phyloP scores from a whole-genome alignment of 2,888 invertebrate species.

The Plebejus argus region DNA sequence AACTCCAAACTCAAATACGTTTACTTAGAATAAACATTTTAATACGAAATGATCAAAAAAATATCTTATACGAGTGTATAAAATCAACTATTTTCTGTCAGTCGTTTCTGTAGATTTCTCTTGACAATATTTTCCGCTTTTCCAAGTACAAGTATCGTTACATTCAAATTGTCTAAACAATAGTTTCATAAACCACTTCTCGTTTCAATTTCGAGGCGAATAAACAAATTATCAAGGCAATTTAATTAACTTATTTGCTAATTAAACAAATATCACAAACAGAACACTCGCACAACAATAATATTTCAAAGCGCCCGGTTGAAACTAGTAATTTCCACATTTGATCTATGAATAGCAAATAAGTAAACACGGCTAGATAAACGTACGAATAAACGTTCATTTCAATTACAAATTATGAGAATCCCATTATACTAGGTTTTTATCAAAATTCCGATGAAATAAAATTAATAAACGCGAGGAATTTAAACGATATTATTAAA shows the following conservation, averaged over 20 bases:
- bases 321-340: conserved; percentile 9
- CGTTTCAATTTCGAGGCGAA: neutral
- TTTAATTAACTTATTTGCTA: conserved; percentile 16
- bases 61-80: too few relatives aligned
- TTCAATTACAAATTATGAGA: neutral
- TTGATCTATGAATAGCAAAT: conserved; percentile 9
- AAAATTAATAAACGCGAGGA: too few relatives aligned
- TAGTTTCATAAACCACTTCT: neutral
- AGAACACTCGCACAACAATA: neutral
- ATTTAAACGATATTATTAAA: too few relatives aligned
- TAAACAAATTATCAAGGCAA: neutral
- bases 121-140: too few relatives aligned
- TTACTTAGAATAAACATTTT: too few relatives aligned
- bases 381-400: neutral
- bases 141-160: neutral
- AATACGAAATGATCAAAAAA: too few relatives aligned
- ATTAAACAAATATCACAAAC: conserved; percentile 11
- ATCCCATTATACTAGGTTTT: neutral
- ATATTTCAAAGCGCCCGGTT: neutral
- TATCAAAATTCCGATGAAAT: too few relatives aligned
- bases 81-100: too few relatives aligned
- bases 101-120: too few relatives aligned
- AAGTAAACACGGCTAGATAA: neutral
- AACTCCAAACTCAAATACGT: neutral
- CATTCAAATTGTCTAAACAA: neutral